phyloP scores from a whole-genome alignment of 2,888 invertebrate genomes.

The Dolichopus griseipennis region DNA sequence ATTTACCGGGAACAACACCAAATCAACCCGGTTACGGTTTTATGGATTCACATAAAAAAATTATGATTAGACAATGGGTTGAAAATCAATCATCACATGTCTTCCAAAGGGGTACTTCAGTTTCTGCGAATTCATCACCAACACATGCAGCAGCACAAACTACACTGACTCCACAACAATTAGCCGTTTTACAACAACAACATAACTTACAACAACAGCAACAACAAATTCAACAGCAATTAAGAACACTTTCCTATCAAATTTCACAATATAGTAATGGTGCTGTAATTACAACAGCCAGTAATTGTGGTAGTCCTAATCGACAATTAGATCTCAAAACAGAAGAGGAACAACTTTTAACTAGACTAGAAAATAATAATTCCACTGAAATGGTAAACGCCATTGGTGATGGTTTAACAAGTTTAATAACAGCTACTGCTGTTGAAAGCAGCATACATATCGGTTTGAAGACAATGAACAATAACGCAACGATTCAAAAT shows the following conservation, averaged over 20 bases:
- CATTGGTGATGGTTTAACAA: conserved; percentile 54
- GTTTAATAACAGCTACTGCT: conserved; percentile 20
- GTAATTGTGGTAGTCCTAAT: conserved; percentile 7
- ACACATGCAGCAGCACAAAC: conserved; percentile 27
- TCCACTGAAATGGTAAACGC: conserved; percentile 46
- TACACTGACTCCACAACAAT: conserved; percentile 24
- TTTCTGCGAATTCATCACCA: conserved; percentile 51
- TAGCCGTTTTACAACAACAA: neutral
- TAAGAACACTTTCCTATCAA: conserved; percentile 46
- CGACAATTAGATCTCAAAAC: conserved; percentile 45
- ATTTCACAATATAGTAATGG: conserved; percentile 52
- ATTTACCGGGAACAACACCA: conserved; percentile 33
- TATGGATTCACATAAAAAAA: conserved; percentile 87
- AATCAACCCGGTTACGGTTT: conserved; percentile 62
- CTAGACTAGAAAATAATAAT: conserved; percentile 41
- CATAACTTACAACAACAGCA: conserved; percentile 15
- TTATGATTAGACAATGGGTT: conserved; percentile 89
- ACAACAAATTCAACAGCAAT: conserved; percentile 45
- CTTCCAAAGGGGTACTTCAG: conserved; percentile 25
- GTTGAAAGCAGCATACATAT: neutral
- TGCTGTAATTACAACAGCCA: conserved; percentile 18
- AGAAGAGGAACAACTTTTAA: conserved; percentile 42
- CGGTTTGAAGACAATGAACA: neutral
- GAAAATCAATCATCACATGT: conserved; percentile 82
- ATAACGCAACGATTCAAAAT: conserved; percentile 33